phyloP scores from a whole-genome alignment of 1,140 invertebrate species.

The Brachionus sp. region DNA sequence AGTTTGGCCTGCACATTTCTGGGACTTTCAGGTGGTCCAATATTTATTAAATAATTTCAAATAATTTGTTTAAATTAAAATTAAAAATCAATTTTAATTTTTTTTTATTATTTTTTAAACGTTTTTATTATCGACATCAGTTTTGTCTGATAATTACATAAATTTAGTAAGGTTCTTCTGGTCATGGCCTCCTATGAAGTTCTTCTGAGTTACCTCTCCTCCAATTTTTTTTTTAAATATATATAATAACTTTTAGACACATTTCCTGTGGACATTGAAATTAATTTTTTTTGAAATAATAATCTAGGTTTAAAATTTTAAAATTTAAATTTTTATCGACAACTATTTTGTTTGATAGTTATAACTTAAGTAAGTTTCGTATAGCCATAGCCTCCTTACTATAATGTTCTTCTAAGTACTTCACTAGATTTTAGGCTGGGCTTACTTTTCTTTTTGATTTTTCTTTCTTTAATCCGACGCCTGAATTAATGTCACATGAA shows the following conservation, averaged over 20 bases:
- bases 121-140: background rate
- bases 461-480: background rate
- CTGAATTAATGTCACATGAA: too few relatives aligned
- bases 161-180: background rate
- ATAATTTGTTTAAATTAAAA: too few relatives aligned
- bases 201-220: background rate
- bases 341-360: too few relatives aligned
- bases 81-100: too few relatives aligned
- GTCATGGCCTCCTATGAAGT: background rate
- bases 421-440: background rate
- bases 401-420: background rate
- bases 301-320: too few relatives aligned
- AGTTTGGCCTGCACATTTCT: background rate
- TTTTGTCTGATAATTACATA: background rate
- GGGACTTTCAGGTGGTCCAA: background rate
- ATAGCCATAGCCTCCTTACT: too few relatives aligned
- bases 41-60: too few relatives aligned
- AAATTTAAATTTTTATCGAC: too few relatives aligned
- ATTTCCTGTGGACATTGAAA: too few relatives aligned
- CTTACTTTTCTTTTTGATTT: background rate
- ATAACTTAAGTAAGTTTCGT: too few relatives aligned
- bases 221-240: background rate
- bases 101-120: too few relatives aligned
- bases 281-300: too few relatives aligned
- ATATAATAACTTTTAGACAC: background rate